Evolutionary conservation across 2,888 invertebrate species (phyloP).

Genomic region (Gari tellinella): DNA sequence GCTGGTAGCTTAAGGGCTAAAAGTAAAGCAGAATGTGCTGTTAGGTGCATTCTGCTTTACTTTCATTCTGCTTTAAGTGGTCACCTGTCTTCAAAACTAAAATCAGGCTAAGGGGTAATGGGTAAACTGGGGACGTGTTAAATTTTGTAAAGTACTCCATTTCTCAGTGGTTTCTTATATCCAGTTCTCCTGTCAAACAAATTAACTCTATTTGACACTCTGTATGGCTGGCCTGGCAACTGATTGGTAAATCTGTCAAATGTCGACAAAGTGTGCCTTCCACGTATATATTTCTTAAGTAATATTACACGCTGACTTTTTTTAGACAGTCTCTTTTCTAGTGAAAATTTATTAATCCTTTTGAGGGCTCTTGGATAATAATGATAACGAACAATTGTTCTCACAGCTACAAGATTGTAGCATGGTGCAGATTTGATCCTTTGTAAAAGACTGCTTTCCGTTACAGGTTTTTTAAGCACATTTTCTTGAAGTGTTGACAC

Average conservation of each 20-base stretch:
- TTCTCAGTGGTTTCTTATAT: conserved; percentile 24
- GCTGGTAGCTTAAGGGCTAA: no score
- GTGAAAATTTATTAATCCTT: conserved; percentile 73
- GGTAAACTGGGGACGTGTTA: no score
- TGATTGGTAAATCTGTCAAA: conserved; percentile 71
- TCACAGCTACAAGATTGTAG: not conserved
- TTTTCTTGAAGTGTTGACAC: no score
- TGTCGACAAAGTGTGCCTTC: conserved; percentile 59
- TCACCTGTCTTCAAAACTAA: no score
- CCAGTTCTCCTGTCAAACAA: conserved; percentile 43
- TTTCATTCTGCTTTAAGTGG: no score
- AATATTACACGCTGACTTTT: conserved; percentile 66
- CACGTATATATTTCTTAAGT: conserved; percentile 70
- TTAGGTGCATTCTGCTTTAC: no score
- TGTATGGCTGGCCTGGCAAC: conserved; percentile 15
- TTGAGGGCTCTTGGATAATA: conserved; percentile 71
- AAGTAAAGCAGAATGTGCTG: no score
- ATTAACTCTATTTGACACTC: conserved; percentile 28
- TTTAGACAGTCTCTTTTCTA: conserved; percentile 65
- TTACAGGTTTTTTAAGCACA: no score
- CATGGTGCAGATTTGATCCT: no score
- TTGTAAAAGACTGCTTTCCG: no score
- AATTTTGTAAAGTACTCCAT: conserved; percentile 31
- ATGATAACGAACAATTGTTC: conserved; percentile 28
- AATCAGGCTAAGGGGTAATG: no score